Percentiles rank a stretch among this genome's conserved stretches.
These are phyloP conservation scores for Gasterosteus aculeatus DNA, from an alignment of 2,113 vertebrate genomes.

Conservation along the genomic window DNA sequence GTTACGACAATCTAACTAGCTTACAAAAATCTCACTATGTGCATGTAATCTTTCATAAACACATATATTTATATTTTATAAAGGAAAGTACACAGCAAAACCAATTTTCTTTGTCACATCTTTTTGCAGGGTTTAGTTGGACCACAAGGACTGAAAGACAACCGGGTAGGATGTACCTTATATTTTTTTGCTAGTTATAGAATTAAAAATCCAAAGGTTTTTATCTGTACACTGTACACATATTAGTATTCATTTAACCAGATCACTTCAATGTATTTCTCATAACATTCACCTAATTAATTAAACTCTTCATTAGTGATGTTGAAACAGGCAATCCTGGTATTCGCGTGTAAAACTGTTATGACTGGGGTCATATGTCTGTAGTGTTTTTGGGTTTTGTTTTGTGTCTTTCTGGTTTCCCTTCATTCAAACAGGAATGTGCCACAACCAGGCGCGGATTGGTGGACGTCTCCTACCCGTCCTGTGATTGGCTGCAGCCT, in stretches of 20 bases:
- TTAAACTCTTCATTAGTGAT: not conserved
- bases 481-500: too few relatives aligned
- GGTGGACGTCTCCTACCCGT: too few relatives aligned
- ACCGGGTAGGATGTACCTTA: slow-evolving; percentile 86
- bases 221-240: not conserved
- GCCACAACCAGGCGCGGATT: too few relatives aligned
- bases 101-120: slow-evolving; percentile 13
- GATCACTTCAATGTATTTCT: not conserved
- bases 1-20: not conserved
- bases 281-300: not conserved
- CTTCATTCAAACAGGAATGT: too few relatives aligned
- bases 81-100: not conserved
- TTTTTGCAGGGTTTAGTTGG: slow-evolving; percentile 91
- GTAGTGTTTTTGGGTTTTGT: too few relatives aligned
- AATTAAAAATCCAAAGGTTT: not conserved
- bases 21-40: not conserved
- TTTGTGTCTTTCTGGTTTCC: too few relatives aligned
- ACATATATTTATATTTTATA: too few relatives aligned
- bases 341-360: slow-evolving; percentile 3
- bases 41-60: too few relatives aligned
- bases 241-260: not conserved
- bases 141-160: slow-evolving; percentile 93
- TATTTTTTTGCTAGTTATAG: not conserved
- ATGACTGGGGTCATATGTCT: too few relatives aligned
- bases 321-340: not conserved